Evolutionary conservation across 2,113 vertebrate genomes (phyloP).

Genomic region (Cyanoderma ruficeps): DNA sequence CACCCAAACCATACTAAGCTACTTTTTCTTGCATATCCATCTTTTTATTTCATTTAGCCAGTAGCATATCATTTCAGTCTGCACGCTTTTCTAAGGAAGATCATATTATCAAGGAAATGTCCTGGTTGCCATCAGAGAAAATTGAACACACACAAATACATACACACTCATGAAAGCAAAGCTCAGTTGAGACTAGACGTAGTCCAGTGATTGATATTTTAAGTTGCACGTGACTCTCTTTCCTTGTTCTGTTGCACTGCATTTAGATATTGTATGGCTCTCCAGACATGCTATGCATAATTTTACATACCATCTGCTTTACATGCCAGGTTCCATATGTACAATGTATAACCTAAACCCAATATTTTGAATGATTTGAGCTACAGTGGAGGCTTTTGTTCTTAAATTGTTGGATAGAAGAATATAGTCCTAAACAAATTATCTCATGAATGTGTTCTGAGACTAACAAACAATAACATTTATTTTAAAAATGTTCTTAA

Average conservation of each 20-base stretch:
- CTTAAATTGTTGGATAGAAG: slow-evolving; percentile 42
- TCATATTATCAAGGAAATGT: background rate
- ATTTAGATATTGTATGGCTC: slow-evolving; percentile 51
- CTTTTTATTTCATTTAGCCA: background rate
- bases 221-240: slow-evolving; percentile 4
- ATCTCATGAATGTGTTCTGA: background rate
- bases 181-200: background rate
- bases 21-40: background rate
- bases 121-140: background rate
- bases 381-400: slow-evolving; percentile 47
- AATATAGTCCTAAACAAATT: background rate
- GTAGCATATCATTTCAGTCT: background rate
- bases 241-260: slow-evolving; percentile 6
- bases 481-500: background rate
- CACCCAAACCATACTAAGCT: background rate
- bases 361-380: slow-evolving; percentile 62
- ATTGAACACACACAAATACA: background rate
- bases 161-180: background rate
- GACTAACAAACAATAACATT: background rate
- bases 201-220: slow-evolving; percentile 34
- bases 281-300: slow-evolving; percentile 67
- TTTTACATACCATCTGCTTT: slow-evolving; percentile 65
- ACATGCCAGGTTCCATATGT: slow-evolving; percentile 65
- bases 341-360: slow-evolving; percentile 47
- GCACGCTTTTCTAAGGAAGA: background rate